phyloP scores from a whole-genome alignment of 2,797 vertebrate species.

The Antrozous pallidus region DNA sequence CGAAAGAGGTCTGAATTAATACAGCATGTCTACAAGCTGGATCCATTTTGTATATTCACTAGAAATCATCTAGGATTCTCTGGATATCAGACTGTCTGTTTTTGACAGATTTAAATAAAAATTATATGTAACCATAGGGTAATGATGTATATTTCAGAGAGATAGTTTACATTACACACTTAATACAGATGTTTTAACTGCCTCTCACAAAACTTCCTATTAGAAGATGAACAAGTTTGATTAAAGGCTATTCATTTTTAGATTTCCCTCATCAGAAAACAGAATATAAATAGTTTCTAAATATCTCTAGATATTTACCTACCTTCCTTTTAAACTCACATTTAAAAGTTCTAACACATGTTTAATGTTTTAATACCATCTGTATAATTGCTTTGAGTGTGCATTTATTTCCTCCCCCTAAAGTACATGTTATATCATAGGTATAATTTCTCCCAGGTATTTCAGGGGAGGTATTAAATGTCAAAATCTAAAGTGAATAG shows the following conservation, averaged over 20 bases:
- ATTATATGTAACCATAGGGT: neutral
- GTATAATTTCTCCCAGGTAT: slow-evolving; percentile 47
- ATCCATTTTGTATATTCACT: neutral
- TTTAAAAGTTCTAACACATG: slow-evolving; percentile 21
- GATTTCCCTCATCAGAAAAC: neutral
- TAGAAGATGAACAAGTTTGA: slow-evolving; percentile 33
- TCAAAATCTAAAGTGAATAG: slow-evolving; percentile 63
- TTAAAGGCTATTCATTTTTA: slow-evolving; percentile 18
- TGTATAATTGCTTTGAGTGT: slow-evolving; percentile 12
- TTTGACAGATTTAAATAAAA: slow-evolving; percentile 4
- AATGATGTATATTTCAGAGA: slow-evolving; percentile 20
- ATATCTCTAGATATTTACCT: neutral
- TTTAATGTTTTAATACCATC: slow-evolving; percentile 45
- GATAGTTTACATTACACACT: neutral
- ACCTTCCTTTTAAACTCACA: slow-evolving; percentile 16
- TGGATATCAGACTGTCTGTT: neutral
- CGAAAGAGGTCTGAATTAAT: neutral
- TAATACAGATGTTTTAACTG: slow-evolving; percentile 38
- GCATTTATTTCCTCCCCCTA: slow-evolving; percentile 46
- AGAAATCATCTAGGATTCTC: neutral
- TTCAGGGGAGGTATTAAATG: slow-evolving; percentile 72
- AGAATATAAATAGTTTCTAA: slow-evolving; percentile 37
- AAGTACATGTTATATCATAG: slow-evolving; percentile 14
- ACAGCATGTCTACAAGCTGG: neutral
- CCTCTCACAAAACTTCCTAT: slow-evolving; percentile 24